Evolutionary conservation across 2,113 vertebrate species (phyloP).

Genomic region (Phylloscopus trochiloides): DNA sequence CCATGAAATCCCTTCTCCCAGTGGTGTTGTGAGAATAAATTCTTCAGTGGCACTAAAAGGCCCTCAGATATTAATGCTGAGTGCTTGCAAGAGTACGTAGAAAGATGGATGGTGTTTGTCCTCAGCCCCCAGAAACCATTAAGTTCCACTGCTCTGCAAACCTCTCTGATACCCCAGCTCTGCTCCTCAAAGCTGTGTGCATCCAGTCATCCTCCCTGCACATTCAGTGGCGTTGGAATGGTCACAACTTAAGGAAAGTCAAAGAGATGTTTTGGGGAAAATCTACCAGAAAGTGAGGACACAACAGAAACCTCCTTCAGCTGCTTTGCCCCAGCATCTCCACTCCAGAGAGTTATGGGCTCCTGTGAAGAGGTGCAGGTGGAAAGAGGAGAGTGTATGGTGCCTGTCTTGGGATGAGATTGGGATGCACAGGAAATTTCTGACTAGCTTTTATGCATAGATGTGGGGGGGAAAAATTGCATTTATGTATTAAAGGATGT

Average conservation of each 20-base stretch:
- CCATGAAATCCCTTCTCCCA: constrained; percentile 19
- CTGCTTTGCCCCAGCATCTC: not conserved
- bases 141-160: not conserved
- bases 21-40: not conserved
- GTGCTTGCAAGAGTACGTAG: not conserved
- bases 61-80: constrained; percentile 20
- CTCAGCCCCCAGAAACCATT: not conserved
- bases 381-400: not conserved
- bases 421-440: not conserved
- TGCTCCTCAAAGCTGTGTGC: not conserved
- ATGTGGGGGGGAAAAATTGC: not conserved
- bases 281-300: not conserved
- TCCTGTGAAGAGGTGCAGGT: not conserved
- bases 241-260: not conserved
- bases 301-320: not conserved
- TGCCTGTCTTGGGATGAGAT: not conserved
- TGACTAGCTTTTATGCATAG: not conserved
- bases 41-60: constrained; percentile 23
- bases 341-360: no score
- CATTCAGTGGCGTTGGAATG: not conserved
- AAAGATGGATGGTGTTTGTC: not conserved
- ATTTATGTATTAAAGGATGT: constrained; percentile 12
- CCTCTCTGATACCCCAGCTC: not conserved
- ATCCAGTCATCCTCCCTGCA: not conserved
- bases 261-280: not conserved